Evolutionary conservation across 2,888 invertebrate species (phyloP), one percentile per base, ranked within the genome.

Genomic region (Catocala fraxini): DNA sequence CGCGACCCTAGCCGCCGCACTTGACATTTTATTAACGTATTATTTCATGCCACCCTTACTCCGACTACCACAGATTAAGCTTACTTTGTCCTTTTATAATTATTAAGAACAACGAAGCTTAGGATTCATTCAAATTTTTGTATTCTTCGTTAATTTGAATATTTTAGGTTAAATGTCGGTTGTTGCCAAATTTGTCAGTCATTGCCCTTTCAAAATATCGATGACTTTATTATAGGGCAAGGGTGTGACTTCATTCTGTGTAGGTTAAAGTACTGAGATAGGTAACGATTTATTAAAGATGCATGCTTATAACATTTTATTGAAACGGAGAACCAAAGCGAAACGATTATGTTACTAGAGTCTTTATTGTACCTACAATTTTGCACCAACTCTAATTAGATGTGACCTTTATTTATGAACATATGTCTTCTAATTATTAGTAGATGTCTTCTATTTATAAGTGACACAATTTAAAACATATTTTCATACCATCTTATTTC

Each of bases 11-110:
- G 25, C 25, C 57, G 42, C 45, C 33, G 58, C 68, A 68, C 77
- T 81, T 79, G 77, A 74, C 75, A 77, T 82, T 81, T 80, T 68
- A 80, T 68, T 73, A 71, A 53, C 54, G 59, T 69, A 56, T 71
- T 71, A 58, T 63, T 75, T 71, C 64, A 72, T 67, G 47, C 62
- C 71, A 67, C 67, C 69, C 70, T 72, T 41, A 51, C 15, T 68
- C 49, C 39, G 51, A 61, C 68, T 59, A 59, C 52, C 52, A 61
- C 57, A 54, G 39, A 67, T 65, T 63, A 65, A 52, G 48, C 33
- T 56, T 35, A 43, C 51, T 56, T 60, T 43, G 43, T 53, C 33
- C 33, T 47, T 13, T 53, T 48, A 7, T 47, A 46, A 46, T 52
- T 47, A 42, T 13, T 10, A 33, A 13, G 35, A 9, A 52, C 11